A percentile compares a stretch with the other conserved stretches of the same genome.
These are phyloP conservation scores for Rutpela maculata DNA, from an alignment of 2,888 invertebrate species.

Conservation along the genomic window DNA sequence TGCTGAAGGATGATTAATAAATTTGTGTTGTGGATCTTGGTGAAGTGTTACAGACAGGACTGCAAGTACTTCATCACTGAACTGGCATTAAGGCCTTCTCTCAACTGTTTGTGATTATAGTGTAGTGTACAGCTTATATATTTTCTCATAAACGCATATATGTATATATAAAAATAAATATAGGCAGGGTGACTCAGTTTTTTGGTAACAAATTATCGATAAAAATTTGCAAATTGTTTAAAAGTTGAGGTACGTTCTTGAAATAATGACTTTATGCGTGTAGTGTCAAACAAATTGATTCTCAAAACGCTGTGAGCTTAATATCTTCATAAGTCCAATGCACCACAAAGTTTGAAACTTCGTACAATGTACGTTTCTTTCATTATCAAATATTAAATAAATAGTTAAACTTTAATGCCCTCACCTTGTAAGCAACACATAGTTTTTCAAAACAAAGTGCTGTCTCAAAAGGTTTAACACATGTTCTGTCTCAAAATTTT, in stretches of 20 bases:
- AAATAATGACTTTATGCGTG: too few relatives aligned
- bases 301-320: too few relatives aligned
- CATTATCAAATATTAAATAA: too few relatives aligned
- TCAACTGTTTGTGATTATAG: constrained; percentile 59
- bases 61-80: constrained; percentile 11
- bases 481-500: neutral
- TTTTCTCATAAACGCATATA: constrained; percentile 35
- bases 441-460: too few relatives aligned
- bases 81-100: constrained; percentile 37
- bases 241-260: too few relatives aligned
- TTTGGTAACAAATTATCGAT: constrained; percentile 10
- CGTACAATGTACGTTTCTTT: too few relatives aligned
- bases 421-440: too few relatives aligned
- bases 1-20: constrained; percentile 66
- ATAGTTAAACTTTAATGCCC: too few relatives aligned
- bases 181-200: constrained; percentile 10
- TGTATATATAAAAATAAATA: constrained; percentile 18
- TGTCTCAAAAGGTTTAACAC: too few relatives aligned
- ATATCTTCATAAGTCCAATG: too few relatives aligned
- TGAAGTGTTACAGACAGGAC: constrained; percentile 42
- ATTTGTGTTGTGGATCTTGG: constrained; percentile 30
- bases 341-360: too few relatives aligned
- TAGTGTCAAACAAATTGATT: too few relatives aligned
- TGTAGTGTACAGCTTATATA: constrained; percentile 61
- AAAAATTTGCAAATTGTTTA: neutral